A percentile compares a stretch with the other conserved stretches of the same genome.
These are phyloP conservation scores for Pseudococcus viburni DNA, from an alignment of 2,888 invertebrate species.

Conservation along the genomic window DNA sequence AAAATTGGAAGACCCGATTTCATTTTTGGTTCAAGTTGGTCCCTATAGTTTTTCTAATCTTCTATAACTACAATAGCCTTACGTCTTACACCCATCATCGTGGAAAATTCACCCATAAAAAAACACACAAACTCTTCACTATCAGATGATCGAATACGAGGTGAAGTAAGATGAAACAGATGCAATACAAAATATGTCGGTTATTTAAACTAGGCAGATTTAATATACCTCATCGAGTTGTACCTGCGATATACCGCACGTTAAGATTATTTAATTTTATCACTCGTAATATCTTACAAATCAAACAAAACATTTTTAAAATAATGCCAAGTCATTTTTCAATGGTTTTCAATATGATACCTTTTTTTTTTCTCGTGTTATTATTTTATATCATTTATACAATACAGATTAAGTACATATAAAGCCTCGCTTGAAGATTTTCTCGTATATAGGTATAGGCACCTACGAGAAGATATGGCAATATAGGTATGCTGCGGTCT, in stretches of 20 bases:
- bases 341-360: constrained; percentile 49
- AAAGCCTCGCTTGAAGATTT: background rate
- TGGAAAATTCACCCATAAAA: too few relatives aligned
- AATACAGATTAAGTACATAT: background rate
- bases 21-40: too few relatives aligned
- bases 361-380: background rate
- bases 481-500: background rate
- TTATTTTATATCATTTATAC: constrained; percentile 11
- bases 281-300: constrained; percentile 31
- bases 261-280: constrained; percentile 43
- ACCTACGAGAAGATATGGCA: background rate
- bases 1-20: too few relatives aligned
- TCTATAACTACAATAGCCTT: too few relatives aligned
- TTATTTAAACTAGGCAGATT: constrained; percentile 55
- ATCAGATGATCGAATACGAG: background rate
- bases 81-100: too few relatives aligned
- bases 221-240: background rate
- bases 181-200: constrained; percentile 9
- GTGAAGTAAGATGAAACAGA: background rate
- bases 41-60: too few relatives aligned
- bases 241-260: background rate
- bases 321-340: constrained; percentile 49
- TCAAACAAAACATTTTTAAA: constrained; percentile 54
- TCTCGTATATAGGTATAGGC: too few relatives aligned
- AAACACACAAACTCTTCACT: too few relatives aligned